Conservation (phyloP, 2,797 vertebrate genomes). For the Merluccius polli region DNA sequence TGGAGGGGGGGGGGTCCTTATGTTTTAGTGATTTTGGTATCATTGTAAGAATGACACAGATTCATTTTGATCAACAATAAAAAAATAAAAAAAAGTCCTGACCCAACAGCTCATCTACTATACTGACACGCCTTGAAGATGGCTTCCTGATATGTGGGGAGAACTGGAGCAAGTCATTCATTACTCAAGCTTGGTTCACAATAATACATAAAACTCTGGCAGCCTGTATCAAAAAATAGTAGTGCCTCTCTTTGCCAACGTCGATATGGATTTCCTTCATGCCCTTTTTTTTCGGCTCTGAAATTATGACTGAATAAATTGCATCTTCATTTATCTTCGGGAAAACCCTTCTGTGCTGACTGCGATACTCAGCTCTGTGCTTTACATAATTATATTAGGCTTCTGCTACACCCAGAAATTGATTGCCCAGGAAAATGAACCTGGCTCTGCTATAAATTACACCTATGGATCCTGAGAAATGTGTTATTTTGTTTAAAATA, state of each 20-base stretch:
- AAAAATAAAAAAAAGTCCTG: slow-evolving; percentile 65
- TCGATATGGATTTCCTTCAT: slow-evolving; percentile 87
- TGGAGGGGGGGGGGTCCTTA: slow-evolving; percentile 63
- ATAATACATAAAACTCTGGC: slow-evolving; percentile 42
- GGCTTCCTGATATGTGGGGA: slow-evolving; percentile 71
- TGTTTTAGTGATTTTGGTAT: slow-evolving; percentile 71
- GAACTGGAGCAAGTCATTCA: slow-evolving; percentile 71
- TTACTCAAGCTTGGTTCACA: slow-evolving; percentile 67
- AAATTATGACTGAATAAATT: slow-evolving; percentile 99
- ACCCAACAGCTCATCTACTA: slow-evolving; percentile 63
- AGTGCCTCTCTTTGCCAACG: slow-evolving; percentile 63
- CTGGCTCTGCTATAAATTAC: slow-evolving; percentile 99
- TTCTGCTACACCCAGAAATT: slow-evolving; percentile 88
- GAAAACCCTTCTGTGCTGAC: slow-evolving; percentile 84
- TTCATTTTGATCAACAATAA: slow-evolving; percentile 38
- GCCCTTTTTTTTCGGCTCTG: slow-evolving; percentile 87
- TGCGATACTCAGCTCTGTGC: slow-evolving; percentile 85
- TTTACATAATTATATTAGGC: slow-evolving; percentile 93
- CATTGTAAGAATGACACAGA: slow-evolving; percentile 70
- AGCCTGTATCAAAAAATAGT: slow-evolving; percentile 68
- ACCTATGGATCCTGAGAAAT: slow-evolving; percentile 94
- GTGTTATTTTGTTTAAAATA: slow-evolving; percentile 99
- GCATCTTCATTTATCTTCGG: slow-evolving; percentile 99
- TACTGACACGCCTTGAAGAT: slow-evolving; percentile 68
- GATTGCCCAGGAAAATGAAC: slow-evolving; percentile 96